These are phyloP conservation scores for Eudyptes chrysolophus DNA, from an alignment of 2,113 vertebrate species.

Conservation along the genomic window DNA sequence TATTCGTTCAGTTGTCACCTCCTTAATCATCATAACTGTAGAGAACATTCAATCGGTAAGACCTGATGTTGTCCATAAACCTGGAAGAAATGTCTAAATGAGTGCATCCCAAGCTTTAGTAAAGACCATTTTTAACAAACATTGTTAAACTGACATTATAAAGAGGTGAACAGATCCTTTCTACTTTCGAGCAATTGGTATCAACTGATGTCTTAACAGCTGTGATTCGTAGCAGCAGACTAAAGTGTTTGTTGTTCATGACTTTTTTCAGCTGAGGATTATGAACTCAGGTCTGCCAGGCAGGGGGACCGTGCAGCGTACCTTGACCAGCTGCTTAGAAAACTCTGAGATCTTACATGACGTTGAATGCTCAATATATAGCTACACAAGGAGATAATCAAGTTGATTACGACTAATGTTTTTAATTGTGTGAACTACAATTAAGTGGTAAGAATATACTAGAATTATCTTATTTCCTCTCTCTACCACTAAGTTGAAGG, in stretches of 20 bases:
- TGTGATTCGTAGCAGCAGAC: not conserved
- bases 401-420: not conserved
- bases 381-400: not conserved
- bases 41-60: conserved; percentile 20
- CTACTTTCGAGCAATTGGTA: not conserved
- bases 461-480: not conserved
- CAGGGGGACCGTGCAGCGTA: not conserved
- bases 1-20: not conserved
- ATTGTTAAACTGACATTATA: conserved; percentile 4
- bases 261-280: not conserved
- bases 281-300: not conserved
- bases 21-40: not conserved
- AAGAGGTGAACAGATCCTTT: conserved; percentile 46
- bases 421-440: conserved; percentile 28
- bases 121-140: conserved; percentile 41
- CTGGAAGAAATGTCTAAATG: conserved; percentile 20
- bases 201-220: not conserved
- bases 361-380: not conserved
- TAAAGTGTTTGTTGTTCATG: not conserved
- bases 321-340: not conserved
- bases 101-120: not conserved
- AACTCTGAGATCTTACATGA: not conserved
- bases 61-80: conserved; percentile 14
- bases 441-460: conserved; percentile 1
- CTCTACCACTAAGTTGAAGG: not conserved